These are phyloP conservation scores for Alosa alosa DNA, from an alignment of 2,113 vertebrate genomes.

Conservation along the genomic window DNA sequence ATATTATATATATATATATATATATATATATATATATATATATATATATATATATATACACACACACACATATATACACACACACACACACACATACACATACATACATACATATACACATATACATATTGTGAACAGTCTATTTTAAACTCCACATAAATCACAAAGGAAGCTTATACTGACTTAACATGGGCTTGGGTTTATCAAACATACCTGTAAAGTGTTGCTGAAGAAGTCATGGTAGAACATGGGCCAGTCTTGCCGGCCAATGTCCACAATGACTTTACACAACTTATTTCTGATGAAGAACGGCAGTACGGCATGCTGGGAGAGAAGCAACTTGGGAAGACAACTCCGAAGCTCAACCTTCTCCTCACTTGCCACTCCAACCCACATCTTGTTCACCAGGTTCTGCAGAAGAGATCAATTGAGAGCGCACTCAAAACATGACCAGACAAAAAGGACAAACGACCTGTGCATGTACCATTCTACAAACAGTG, in stretches of 20 bases:
- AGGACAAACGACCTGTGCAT: not conserved
- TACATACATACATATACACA: too few species aligned
- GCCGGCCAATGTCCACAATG: conserved; percentile 96
- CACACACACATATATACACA: too few species aligned
- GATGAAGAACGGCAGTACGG: conserved; percentile 93
- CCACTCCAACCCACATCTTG: conserved; percentile 97
- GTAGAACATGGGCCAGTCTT: conserved; percentile 99
- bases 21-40: too few species aligned
- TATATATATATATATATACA: too few species aligned
- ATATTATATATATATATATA: too few species aligned
- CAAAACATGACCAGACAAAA: not conserved
- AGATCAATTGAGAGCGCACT: not conserved
- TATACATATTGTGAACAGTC: too few species aligned
- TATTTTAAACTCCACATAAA: not conserved
- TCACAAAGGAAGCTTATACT: not conserved
- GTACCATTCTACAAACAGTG: not conserved
- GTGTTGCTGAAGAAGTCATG: conserved; percentile 98
- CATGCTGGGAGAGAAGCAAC: conserved; percentile 91
- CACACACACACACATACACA: too few species aligned
- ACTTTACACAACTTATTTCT: conserved; percentile 98
- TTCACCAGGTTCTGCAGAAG: conserved; percentile 90
- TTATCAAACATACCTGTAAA: conserved; percentile 80
- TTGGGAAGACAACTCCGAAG: conserved; percentile 95
- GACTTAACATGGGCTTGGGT: not conserved
- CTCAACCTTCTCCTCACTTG: conserved; percentile 96